Percentiles rank a stretch among this genome's conserved stretches.
These are phyloP conservation scores for Hydractinia symbiolongicarpus DNA, from an alignment of 30 jellyfish, hydroid and myxozoan species.

Conservation along the genomic window DNA sequence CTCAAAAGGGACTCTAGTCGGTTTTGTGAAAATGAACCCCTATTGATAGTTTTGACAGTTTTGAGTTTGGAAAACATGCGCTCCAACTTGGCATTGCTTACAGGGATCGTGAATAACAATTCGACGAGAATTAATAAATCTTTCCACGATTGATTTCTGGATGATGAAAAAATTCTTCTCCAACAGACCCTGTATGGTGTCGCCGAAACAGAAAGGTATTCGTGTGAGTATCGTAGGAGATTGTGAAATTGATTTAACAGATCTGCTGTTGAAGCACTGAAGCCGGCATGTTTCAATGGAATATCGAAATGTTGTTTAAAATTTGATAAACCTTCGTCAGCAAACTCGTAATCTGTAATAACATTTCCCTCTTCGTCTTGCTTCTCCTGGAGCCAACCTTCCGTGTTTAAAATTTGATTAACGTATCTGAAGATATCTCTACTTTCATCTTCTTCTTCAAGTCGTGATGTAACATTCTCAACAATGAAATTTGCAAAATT, in stretches of 20 bases:
- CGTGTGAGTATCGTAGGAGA: too few relatives aligned
- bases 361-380: slow-evolving; percentile 1
- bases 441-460: slow-evolving; percentile 22
- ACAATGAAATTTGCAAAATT: too few relatives aligned
- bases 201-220: not conserved
- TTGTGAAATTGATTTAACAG: too few relatives aligned
- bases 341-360: slow-evolving; percentile 21
- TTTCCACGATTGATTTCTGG: too few relatives aligned
- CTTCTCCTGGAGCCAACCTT: slow-evolving; percentile 11
- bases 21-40: slow-evolving; percentile 7
- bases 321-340: slow-evolving; percentile 3
- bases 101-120: slow-evolving; percentile 22
- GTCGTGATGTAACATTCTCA: not conserved
- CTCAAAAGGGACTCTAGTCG: slow-evolving; percentile 15
- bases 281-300: slow-evolving; percentile 27
- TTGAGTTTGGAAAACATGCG: slow-evolving; percentile 29
- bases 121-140: too few relatives aligned
- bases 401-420: not conserved
- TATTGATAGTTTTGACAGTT: slow-evolving; percentile 6
- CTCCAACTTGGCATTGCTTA: slow-evolving; percentile 30
- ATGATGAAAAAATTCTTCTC: too few relatives aligned
- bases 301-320: slow-evolving; percentile 1
- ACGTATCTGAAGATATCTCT: not conserved
- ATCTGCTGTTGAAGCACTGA: not conserved
- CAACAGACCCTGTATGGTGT: not conserved